Evolutionary conservation across 2,797 vertebrate genomes (phyloP), one percentile per base, ranked within the genome.

Genomic region (Diplodus sargus): DNA sequence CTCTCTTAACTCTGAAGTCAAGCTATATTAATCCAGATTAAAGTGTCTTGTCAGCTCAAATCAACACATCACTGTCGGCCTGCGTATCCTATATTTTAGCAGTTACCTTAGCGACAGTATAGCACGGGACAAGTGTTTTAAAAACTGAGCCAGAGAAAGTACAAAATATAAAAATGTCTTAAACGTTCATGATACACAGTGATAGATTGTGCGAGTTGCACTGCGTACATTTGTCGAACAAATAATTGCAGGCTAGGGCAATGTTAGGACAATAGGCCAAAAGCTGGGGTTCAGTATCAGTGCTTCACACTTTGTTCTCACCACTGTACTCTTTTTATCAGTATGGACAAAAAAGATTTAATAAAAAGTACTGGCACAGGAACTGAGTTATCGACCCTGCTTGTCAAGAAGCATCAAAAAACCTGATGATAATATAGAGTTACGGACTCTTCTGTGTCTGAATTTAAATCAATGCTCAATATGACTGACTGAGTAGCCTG

Each of bases 131-230:
- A 74, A 17, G 30, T 9, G 23, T 10, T 53, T 9, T 13, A n/a
- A 83, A 64, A 64, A 56, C 1, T 17, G 1, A 70, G 17, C 62
- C 18, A 25, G 53, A 57, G 22, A 59, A 77, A 47, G n/a, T 69
- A 58, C 66, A 49, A 63, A 74, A 81, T 56, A 80, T 52, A 78
- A 83, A 85, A 64, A 63, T 5, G 14, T 73, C n/a, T 61, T 7
- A 39, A 63, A 25, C n/a, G 59, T 61, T 6, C 28, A 68, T 22
- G 22, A 70, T 25, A 59, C 74, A 85, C 62, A 67, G 79, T 54
- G 78, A 83, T 61, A n/a, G 48, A 64, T 68, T 65, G 49, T 68
- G 66, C 13, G 4, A 81, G 73, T 25, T 66, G 67, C 77, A 71
- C 54, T 34, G n/a, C 11, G 0, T 53, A 58, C 82, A 73, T 66